Evolutionary conservation across 2,888 invertebrate genomes (phyloP), one percentile per base, ranked within the genome.

Genomic region (Cosmorhoe ocellata): DNA sequence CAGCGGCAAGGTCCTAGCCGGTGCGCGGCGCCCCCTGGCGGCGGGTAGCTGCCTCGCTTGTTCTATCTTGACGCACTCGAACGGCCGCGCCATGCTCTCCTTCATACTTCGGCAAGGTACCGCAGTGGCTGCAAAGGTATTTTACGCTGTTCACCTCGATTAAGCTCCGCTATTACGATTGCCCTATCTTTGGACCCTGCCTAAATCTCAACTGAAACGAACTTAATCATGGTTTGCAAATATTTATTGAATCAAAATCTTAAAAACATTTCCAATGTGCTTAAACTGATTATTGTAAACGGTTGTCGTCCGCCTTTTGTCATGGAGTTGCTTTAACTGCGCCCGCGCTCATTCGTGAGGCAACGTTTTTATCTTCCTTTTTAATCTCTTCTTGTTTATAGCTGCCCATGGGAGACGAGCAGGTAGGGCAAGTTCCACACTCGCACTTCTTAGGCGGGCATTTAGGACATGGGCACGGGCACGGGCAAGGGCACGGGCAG

Each of bases 41-140:
- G 66, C 8, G 37, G 67, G 56, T 64, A 69, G 66, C 58, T 55
- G 59, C 64, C 61, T 69, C 51, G 59, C 31, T 22, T 61, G 63
- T 53, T 59, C 67, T 5, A 66, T 64, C 73, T 72, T 79, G 69
- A 58, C 34, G 58, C 52, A 54, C 37, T 64, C 56, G 62, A 66
- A 40, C 50, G 49, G 60, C 63, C 61, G 67, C 52, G 59, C 39
- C 59, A 59, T 66, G 67, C 56, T 58, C 67, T 67, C 63, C 71
- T 61, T 74, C 73, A 63, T 58, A 58, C 74, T 71, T 69, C 76
- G 72, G 61, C 69, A 62, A 61, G 67, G 63, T 63, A 64, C 73
- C 69, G 76, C 76, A 64, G 70, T 58, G 63, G 81, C 86, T 86
- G 86, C 66, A 86, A 86, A 84, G 73, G 74, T 78, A 79, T 68